Base-by-base conservation (phyloP, 2,888 invertebrate genomes). In the Sthenelais limicola region DNA sequence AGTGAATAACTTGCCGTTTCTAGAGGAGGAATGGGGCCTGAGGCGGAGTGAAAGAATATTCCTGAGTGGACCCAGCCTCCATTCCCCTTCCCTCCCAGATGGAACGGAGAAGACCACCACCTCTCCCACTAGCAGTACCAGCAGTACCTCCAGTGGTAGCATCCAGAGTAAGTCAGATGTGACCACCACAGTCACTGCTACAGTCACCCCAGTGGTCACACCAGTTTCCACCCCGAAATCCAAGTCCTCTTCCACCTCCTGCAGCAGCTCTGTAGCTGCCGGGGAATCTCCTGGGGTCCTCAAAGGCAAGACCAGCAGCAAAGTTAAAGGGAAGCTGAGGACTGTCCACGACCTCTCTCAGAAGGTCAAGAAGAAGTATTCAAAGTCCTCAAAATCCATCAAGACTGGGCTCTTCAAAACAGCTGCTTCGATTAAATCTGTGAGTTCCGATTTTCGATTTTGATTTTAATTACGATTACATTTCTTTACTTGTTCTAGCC, bases 21-120 rank as follows among this genome's bases (percentile, higher is more conserved):
- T 58, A 48, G 62, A 62, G 18, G 69, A 72, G 15, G 72, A 74
- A 30, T 74, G 74, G 74, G 49, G 71, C n/a, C 79, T 88, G 12
- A 80, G 88, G 26, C 74, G 85, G 30, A 88, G 88, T 79, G 88
- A 88, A 73, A 75, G 88, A 18, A 88, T 88, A 48, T 88, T 88
- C 76, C 81, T 88, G 35, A 70, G 70, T 30, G 70, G 56, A n/a
- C 52, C 70, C 32, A 52, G 33, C 35, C 47, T 32, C 3, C 38
- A 48, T 26, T 43, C 30, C 49, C 28, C 43, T 4, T 43, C 47
- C 80, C 81, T 67, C 81, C 82, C 30, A 80, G 68, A 56, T 73
- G 0, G n/a, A 18, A 24, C 30, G 35, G 49, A 43, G 69, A 72
- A 66, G 66, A n/a, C n/a, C n/a, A n/a, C n/a, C n/a, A n/a, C n/a